These are phyloP conservation scores for Chaetoderma sp. DNA, from an alignment of 2,888 invertebrate genomes.

Conservation along the genomic window DNA sequence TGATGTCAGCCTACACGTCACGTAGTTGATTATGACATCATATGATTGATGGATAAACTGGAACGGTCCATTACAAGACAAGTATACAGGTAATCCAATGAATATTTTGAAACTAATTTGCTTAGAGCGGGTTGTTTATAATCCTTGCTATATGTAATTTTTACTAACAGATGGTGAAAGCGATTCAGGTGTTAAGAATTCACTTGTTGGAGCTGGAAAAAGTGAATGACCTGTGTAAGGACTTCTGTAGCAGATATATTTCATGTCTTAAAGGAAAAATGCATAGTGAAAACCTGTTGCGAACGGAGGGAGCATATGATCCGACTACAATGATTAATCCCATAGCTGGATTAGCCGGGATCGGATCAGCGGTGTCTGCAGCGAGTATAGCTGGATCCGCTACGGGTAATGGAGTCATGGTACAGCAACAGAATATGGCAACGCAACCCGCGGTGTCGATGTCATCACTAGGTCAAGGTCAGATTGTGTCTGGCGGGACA, in stretches of 20 bases:
- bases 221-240: constrained; percentile 93
- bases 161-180: constrained; percentile 81
- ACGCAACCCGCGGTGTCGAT: constrained; percentile 43
- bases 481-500: constrained; percentile 69
- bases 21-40: no score
- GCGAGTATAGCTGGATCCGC: background rate
- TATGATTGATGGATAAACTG: no score
- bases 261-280: constrained; percentile 83
- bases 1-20: no score
- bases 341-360: background rate
- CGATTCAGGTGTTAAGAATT: constrained; percentile 90
- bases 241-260: constrained; percentile 92
- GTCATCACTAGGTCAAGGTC: constrained; percentile 65
- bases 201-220: constrained; percentile 93
- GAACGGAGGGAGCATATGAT: constrained; percentile 41
- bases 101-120: no score
- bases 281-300: constrained; percentile 66
- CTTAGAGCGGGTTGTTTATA: no score
- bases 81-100: no score
- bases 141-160: no score
- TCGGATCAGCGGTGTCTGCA: background rate
- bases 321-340: background rate
- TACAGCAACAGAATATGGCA: constrained; percentile 57
- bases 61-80: no score
- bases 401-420: constrained; percentile 47